phyloP scores from a whole-genome alignment of 2,797 vertebrate species.

The Zalophus californianus region DNA sequence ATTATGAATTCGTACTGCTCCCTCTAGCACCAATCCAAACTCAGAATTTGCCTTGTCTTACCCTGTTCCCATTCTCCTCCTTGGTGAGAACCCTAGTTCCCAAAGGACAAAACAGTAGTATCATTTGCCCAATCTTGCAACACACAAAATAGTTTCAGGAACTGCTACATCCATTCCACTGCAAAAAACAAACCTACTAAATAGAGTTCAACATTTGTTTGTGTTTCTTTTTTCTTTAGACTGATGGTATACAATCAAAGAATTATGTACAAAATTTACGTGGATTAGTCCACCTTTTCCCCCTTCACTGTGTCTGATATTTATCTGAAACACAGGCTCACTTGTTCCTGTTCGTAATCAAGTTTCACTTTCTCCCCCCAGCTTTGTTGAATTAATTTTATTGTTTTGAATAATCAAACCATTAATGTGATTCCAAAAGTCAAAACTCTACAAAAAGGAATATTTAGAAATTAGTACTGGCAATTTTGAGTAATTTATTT shows the following conservation, averaged over 20 bases:
- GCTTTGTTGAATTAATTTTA: constrained; percentile 3
- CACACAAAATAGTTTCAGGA: not conserved
- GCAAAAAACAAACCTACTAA: not conserved
- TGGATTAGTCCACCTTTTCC: not conserved
- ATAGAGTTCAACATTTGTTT: not conserved
- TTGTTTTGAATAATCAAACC: not conserved
- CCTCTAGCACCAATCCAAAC: not conserved
- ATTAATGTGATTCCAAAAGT: not conserved
- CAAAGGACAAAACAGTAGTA: not conserved
- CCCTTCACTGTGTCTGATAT: not conserved
- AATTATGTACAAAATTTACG: not conserved
- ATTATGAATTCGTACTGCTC: not conserved
- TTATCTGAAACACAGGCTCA: not conserved
- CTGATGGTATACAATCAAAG: not conserved
- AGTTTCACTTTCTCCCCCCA: not conserved
- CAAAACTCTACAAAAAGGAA: constrained; percentile 2
- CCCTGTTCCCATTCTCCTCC: not conserved
- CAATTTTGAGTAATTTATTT: not conserved
- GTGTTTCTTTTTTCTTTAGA: not conserved
- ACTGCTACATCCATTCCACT: not conserved
- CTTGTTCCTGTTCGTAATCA: not conserved
- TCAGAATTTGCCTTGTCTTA: not conserved
- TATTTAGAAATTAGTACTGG: not conserved
- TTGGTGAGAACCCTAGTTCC: not conserved
- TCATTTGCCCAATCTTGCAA: not conserved